A percentile compares a stretch with the other conserved stretches of the same genome.
Conservation (phyloP, 2,113 vertebrate genomes). For the Sialia sialis region DNA sequence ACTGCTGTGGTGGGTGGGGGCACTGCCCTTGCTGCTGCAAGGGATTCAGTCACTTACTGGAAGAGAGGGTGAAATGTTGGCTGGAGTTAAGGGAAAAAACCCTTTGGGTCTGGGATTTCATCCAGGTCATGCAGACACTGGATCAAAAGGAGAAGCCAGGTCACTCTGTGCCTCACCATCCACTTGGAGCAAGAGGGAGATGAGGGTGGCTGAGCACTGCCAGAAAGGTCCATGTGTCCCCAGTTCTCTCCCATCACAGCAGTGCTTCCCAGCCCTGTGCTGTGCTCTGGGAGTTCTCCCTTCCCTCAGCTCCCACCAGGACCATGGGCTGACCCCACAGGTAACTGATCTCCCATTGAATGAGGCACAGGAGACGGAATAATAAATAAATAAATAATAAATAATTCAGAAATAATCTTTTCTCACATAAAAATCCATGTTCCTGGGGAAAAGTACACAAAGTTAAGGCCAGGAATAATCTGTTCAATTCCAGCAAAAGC, state of each 20-base stretch:
- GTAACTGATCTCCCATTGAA: conserved; percentile 19
- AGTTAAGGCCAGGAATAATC: conserved; percentile 54
- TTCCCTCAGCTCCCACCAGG: not conserved
- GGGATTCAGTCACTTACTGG: not conserved
- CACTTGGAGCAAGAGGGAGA: conserved; percentile 1
- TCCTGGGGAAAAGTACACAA: conserved; percentile 58
- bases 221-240: not conserved
- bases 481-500: conserved; percentile 46
- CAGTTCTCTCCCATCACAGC: not conserved
- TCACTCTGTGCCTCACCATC: not conserved
- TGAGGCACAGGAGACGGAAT: not conserved
- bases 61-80: not conserved
- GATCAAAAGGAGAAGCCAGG: not conserved
- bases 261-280: not conserved
- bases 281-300: not conserved
- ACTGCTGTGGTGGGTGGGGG: not conserved
- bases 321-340: conserved; percentile 6
- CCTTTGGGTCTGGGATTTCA: not conserved
- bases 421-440: conserved; percentile 54
- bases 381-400: conserved; percentile 57
- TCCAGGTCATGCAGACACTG: conserved; percentile 4
- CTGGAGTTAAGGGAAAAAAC: conserved; percentile 16
- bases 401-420: conserved; percentile 50
- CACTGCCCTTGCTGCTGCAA: not conserved
- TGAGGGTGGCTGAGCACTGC: not conserved